Conservation (phyloP, 92 coral and sea anemone genomes). For the Desmophyllum pertusum region DNA sequence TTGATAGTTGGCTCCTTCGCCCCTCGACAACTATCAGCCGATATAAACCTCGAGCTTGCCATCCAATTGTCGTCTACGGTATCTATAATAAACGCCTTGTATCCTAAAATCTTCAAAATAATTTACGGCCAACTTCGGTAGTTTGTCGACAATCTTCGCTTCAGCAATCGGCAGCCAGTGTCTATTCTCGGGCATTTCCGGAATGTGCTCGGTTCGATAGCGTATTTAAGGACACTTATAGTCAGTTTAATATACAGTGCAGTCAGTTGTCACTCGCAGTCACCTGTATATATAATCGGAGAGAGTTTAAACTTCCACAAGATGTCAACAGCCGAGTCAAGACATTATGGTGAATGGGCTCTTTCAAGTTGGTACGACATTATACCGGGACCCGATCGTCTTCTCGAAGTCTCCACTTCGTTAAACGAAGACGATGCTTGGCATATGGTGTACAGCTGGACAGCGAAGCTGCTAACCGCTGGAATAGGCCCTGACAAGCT, state of each 20-base stretch:
- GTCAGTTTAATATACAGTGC: background rate
- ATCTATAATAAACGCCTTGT: no score
- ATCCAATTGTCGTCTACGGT: no score
- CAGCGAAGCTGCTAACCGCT: slow-evolving; percentile 67
- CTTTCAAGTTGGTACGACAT: slow-evolving; percentile 88
- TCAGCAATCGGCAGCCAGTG: background rate
- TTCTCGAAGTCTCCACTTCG: slow-evolving; percentile 81
- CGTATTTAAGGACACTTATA: background rate
- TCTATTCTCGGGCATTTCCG: slow-evolving; percentile 16
- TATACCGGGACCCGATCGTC: slow-evolving; percentile 84
- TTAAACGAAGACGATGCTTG: slow-evolving; percentile 73
- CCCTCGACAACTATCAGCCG: no score
- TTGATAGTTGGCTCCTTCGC: no score
- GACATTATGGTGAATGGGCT: slow-evolving; percentile 90
- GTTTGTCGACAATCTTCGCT: background rate
- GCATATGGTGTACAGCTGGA: slow-evolving; percentile 64
- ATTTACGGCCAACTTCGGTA: background rate
- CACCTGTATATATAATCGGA: background rate
- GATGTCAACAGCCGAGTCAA: slow-evolving; percentile 18
- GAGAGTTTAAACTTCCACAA: background rate
- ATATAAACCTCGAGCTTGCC: no score
- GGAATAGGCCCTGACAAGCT: slow-evolving; percentile 70
- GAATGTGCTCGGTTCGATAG: slow-evolving; percentile 2
- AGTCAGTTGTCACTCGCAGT: background rate
- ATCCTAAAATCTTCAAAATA: no score